Conservation (phyloP, 2,888 invertebrate species). For the Drosophila mettleri region DNA sequence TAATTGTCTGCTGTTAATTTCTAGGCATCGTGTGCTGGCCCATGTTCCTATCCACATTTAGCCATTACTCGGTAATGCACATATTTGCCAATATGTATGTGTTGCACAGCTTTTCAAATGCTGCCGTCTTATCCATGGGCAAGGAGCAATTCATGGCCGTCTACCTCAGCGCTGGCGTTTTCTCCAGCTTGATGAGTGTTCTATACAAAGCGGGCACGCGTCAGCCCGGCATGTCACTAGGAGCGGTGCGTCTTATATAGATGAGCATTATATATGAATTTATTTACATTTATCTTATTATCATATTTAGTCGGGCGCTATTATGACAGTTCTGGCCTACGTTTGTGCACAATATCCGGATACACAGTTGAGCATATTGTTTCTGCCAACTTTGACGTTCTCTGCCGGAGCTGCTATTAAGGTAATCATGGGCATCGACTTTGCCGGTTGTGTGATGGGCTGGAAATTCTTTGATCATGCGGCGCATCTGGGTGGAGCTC, state of each 20-base stretch:
- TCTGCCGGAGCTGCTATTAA: constrained; percentile 94
- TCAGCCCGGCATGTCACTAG: constrained; percentile 92
- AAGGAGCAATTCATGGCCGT: constrained; percentile 96
- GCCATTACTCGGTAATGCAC: constrained; percentile 95
- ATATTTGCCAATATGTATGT: constrained; percentile 98
- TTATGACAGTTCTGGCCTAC: constrained; percentile 95
- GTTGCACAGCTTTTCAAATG: constrained; percentile 90
- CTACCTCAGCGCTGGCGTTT: constrained; percentile 94
- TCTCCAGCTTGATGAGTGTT: constrained; percentile 94
- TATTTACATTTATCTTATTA: constrained; percentile 17
- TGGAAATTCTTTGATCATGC: constrained; percentile 99
- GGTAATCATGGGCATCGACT: constrained; percentile 93
- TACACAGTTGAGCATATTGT: constrained; percentile 93
- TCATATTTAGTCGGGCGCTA: constrained; percentile 94
- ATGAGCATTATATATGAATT: not conserved
- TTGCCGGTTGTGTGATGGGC: constrained; percentile 92
- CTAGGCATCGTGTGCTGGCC: constrained; percentile 92
- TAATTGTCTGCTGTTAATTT: constrained; percentile 39
- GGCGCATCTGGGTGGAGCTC: constrained; percentile 97
- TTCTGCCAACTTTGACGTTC: constrained; percentile 95
- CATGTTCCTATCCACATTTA: constrained; percentile 97
- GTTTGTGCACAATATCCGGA: constrained; percentile 96
- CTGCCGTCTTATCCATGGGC: constrained; percentile 90
- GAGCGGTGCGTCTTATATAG: constrained; percentile 90
- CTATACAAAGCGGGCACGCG: constrained; percentile 90